Base-by-base conservation (phyloP, 2,797 vertebrate species). In the Erethizon dorsatum region DNA sequence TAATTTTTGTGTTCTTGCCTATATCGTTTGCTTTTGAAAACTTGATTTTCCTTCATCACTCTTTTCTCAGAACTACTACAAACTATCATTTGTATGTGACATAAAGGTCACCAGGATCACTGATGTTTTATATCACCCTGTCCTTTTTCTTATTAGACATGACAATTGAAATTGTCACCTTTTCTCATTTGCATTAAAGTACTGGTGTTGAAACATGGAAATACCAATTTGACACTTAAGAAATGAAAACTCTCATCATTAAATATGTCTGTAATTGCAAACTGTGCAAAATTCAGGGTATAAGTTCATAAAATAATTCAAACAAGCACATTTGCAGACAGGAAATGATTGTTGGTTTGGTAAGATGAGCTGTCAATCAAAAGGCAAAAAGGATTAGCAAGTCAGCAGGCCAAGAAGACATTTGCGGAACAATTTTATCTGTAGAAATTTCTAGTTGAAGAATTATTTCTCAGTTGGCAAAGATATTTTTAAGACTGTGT, bases 21-120 rank as follows among this genome's bases (percentile, higher is more conserved):
- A 24, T 75, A 2, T 92, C 71, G 24, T 91, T 93, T 85, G 17
- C 50, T n/a, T 83, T 87, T 92, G 41, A 90, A 33, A 13, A 91
- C 65, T 87, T 54, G 22, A 47, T 52, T 90, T 88, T 96, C 33
- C 22, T 82, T 65, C 13, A 65, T 26, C 3, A 59, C 11, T 65
- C 92, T 84, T 84, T 12, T 88, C 20, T 83, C 52, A 24, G 3
- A 77, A 65, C 5, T 73, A 65, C 2, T 41, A 28, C 5, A 88
- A 85, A 56, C 90, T n/a, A 50, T 14, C 20, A 71, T 78, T 92
- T 89, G 5, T 63, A 50, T 73, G 69, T n/a, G 4, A 26, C 54
- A 77, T 59, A 26, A 95, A 92, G 41, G 3, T 88, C 26, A 52
- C 10, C 65, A 65, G 15, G 14, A 45, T 88, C 50, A 56, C 6